phyloP scores from a whole-genome alignment of 2,888 invertebrate genomes.

The Linyphia triangularis region DNA sequence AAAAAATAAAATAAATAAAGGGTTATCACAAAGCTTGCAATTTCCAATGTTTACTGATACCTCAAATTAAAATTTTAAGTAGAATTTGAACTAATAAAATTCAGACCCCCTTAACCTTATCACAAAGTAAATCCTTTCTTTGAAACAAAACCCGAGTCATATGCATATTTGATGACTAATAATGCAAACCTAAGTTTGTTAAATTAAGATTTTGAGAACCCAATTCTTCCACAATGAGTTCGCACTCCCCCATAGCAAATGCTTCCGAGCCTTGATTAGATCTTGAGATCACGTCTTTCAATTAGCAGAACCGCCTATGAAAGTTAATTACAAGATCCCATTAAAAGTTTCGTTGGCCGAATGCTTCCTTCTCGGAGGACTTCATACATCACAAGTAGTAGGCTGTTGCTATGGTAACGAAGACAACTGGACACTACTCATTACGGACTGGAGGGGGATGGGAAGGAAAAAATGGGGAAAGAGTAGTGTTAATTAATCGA shows the following conservation, averaged over 20 bases:
- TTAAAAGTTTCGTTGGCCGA: conserved; percentile 66
- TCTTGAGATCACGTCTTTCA: conserved; percentile 65
- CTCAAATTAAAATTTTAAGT: too few species aligned
- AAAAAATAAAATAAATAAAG: too few species aligned
- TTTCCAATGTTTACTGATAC: too few species aligned
- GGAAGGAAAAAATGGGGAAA: conserved; percentile 17
- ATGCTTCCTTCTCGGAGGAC: conserved; percentile 24
- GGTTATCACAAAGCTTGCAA: too few species aligned
- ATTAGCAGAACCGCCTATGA: conserved; percentile 67
- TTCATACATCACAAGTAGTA: conserved; percentile 68
- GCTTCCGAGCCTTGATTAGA: conserved; percentile 57
- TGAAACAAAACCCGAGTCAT: too few species aligned
- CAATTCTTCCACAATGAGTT: too few species aligned
- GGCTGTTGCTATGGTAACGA: conserved; percentile 47
- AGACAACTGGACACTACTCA: conserved; percentile 59
- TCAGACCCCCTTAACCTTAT: too few species aligned
- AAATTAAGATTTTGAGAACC: too few species aligned
- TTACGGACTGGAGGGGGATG: conserved; percentile 36
- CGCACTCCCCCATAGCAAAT: conserved; percentile 2
- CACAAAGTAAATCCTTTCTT: too few species aligned
- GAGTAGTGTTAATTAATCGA: background rate
- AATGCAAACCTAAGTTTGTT: too few species aligned
- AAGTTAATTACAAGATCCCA: conserved; percentile 70
- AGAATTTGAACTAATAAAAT: too few species aligned
- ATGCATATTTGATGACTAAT: too few species aligned